These are phyloP conservation scores for Hesperophylax magnus DNA, from an alignment of 1,140 invertebrate genomes.

Conservation along the genomic window DNA sequence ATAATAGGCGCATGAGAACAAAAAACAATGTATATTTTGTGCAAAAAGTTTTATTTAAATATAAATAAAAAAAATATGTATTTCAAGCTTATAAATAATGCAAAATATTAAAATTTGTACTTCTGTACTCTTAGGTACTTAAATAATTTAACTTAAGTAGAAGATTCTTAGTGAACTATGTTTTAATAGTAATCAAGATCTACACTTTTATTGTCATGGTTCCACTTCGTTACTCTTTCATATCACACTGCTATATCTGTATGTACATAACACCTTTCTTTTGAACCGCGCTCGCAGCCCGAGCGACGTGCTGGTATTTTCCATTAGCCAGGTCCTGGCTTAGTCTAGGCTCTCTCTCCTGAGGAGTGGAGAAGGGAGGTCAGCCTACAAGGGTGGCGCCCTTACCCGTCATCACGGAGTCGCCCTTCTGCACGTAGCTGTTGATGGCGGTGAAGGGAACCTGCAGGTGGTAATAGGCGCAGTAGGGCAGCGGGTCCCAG, in stretches of 20 bases:
- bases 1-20: neutral
- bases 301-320: neutral
- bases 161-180: slow-evolving; percentile 20
- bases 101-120: slow-evolving; percentile 35
- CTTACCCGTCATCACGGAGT: slow-evolving; percentile 65
- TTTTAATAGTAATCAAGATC: slow-evolving; percentile 45
- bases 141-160: slow-evolving; percentile 42
- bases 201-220: slow-evolving; percentile 33
- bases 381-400: slow-evolving; percentile 63
- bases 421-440: slow-evolving; percentile 65
- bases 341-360: slow-evolving; percentile 56
- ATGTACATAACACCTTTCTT: neutral
- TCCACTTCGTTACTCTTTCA: slow-evolving; percentile 9
- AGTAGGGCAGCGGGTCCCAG: slow-evolving; percentile 88
- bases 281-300: neutral
- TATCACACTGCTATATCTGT: neutral
- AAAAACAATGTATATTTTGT: neutral
- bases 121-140: slow-evolving; percentile 24
- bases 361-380: slow-evolving; percentile 60
- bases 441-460: slow-evolving; percentile 76
- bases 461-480: slow-evolving; percentile 86
- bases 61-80: slow-evolving; percentile 21
- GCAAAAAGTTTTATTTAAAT: slow-evolving; percentile 17
- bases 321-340: neutral
- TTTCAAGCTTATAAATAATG: neutral